phyloP scores from a whole-genome alignment of 2,113 vertebrate species.

The Coturnix japonica region DNA sequence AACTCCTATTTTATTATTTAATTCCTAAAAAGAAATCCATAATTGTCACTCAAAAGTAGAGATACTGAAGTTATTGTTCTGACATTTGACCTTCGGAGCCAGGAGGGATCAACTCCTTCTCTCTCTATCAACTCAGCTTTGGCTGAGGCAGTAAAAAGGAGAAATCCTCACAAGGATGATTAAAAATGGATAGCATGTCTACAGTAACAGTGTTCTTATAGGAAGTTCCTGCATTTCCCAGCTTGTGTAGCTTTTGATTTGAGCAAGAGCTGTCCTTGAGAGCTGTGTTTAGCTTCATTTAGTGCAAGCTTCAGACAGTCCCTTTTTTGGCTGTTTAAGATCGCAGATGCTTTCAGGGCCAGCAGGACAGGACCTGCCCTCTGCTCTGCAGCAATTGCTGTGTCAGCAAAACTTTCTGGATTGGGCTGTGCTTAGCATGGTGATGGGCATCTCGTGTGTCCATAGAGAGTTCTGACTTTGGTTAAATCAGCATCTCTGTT shows the following conservation, averaged over 20 bases:
- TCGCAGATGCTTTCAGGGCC: neutral
- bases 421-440: neutral
- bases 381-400: neutral
- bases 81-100: neutral
- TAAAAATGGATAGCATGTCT: neutral
- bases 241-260: neutral
- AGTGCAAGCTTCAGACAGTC: neutral
- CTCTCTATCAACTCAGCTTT: neutral
- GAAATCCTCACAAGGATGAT: neutral
- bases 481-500: neutral
- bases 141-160: neutral
- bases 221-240: neutral
- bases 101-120: neutral
- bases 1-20: neutral
- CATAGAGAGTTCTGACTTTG: fast-evolving
- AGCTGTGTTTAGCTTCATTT: neutral
- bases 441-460: neutral
- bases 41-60: neutral
- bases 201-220: fast-evolving
- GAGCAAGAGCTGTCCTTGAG: neutral
- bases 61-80: neutral
- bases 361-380: neutral
- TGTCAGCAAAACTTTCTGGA: neutral
- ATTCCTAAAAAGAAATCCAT: neutral
- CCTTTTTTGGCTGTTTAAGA: neutral